Percentiles rank a stretch among this genome's conserved stretches.
phyloP scores from a whole-genome alignment of 2,888 invertebrate genomes.

The Ceratothoa steindachneri region DNA sequence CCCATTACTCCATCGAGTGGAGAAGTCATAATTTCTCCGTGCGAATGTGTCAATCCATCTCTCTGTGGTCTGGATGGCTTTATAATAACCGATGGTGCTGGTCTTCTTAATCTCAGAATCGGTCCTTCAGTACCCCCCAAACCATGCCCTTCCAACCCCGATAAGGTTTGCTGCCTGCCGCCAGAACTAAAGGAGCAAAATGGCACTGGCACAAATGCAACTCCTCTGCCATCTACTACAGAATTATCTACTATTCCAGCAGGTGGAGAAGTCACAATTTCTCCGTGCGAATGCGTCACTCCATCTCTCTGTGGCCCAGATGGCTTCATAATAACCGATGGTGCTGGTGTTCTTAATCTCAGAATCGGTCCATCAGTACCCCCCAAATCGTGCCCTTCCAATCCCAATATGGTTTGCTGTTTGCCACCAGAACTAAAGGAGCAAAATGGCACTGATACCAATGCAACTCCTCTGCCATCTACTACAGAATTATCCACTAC shows the following conservation, averaged over 20 bases:
- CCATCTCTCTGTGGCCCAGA: constrained; percentile 26
- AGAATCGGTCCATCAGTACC: neutral
- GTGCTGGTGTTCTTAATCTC: constrained; percentile 24
- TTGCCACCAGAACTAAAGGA: too few relatives aligned
- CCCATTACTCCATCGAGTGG: too few relatives aligned
- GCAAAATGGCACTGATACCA: too few relatives aligned
- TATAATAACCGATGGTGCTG: constrained; percentile 29
- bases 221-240: too few relatives aligned
- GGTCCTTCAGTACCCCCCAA: neutral
- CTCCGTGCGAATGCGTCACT: constrained; percentile 37
- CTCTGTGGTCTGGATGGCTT: constrained; percentile 32
- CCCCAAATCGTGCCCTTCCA: neutral
- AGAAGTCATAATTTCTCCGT: too few relatives aligned
- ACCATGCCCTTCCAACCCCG: neutral
- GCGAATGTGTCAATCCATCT: constrained; percentile 28
- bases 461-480: neutral
- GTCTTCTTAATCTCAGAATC: neutral
- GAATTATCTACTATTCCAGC: too few relatives aligned
- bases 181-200: too few relatives aligned
- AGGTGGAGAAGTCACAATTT: too few relatives aligned
- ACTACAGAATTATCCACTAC: too few relatives aligned
- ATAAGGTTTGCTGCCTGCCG: constrained; percentile 1
- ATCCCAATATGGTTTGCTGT: constrained; percentile 6
- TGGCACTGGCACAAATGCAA: too few relatives aligned
- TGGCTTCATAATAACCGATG: constrained; percentile 25